Evolutionary conservation across 53 echinoderm and acorn worm species (phyloP), one percentile per base, ranked within the genome.

Genomic region (Echinometra lucunter): DNA sequence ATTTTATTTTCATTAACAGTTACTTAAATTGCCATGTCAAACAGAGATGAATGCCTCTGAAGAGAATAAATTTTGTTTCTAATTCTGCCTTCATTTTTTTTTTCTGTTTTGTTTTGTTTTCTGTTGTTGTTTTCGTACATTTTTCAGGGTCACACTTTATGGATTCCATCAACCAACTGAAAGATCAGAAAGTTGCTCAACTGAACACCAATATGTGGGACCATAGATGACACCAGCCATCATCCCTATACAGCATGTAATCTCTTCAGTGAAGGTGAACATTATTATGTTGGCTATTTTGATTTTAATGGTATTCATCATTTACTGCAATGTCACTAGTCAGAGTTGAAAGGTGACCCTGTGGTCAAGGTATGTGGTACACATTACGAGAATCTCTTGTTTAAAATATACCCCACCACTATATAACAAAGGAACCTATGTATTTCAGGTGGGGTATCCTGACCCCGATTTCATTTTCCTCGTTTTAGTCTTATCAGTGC

Each of bases 131-230:
- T n/a, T n/a, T n/a, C n/a, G n/a, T n/a, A n/a, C n/a, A n/a, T n/a
- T n/a, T 92, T 80, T 18, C 82, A 93, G 93, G 93, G 93, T 93
- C 93, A 1, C 58, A 93, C 19, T 93, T 93, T 57, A 93, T 93
- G 93, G 93, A 93, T 93, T 93, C 93, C 2, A 57, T 93, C 32
- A 93, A 93, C 57, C 80, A 93, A 27, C 82, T 93, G 81, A 93
- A 81, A 57, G 81, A 75, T 38, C 55, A 80, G 78, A 93, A 93
- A 37, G 55, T 93, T 37, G 81, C 93, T 38, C 93, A 93, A 38
- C 81, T 93, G 10, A 56, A 80, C 37, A 93, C 93, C 35, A 49
- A 92, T 74, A 35, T 10, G 19, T 74, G 93, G 93, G 81, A 80
- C 57, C 57, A 55, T 58, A 75, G 81, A 57, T 93, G 81, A 93